Conservation (phyloP, 2,888 invertebrate genomes). For the Trypoxylon attenuatum region DNA sequence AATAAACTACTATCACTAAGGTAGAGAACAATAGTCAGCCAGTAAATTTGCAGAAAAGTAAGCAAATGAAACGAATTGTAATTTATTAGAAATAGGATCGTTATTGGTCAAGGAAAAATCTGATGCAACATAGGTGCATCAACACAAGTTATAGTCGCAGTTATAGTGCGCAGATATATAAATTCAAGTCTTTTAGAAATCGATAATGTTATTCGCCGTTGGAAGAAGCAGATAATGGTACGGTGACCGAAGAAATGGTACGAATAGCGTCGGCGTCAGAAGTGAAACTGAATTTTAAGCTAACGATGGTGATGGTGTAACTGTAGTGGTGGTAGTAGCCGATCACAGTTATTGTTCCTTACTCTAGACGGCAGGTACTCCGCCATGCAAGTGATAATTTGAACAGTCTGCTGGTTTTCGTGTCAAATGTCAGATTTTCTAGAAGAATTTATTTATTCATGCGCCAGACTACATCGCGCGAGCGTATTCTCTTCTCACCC, state of each 20-base stretch:
- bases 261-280: constrained; percentile 44
- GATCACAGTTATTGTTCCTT: constrained; percentile 18
- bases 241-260: constrained; percentile 16
- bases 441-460: constrained; percentile 69
- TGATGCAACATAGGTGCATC: too few relatives aligned
- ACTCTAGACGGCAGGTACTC: constrained; percentile 67
- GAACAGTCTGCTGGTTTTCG: constrained; percentile 69
- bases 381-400: constrained; percentile 70
- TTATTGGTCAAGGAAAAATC: too few relatives aligned
- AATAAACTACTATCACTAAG: too few relatives aligned
- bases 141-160: too few relatives aligned
- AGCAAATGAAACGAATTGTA: too few relatives aligned
- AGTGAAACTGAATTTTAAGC: constrained; percentile 54
- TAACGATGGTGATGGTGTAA: constrained; percentile 9
- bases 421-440: constrained; percentile 71
- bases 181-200: constrained; percentile 47
- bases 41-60: too few relatives aligned
- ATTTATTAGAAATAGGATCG: too few relatives aligned
- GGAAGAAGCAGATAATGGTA: too few relatives aligned
- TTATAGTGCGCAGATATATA: constrained; percentile 35
- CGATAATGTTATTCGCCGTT: too few relatives aligned
- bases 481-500: too few relatives aligned
- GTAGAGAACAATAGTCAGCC: too few relatives aligned
- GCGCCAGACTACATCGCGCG: constrained; percentile 61
- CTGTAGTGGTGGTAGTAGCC: constrained; percentile 25